Conservation (phyloP, 2,888 invertebrate genomes). For the Ypsolopha scabrella region DNA sequence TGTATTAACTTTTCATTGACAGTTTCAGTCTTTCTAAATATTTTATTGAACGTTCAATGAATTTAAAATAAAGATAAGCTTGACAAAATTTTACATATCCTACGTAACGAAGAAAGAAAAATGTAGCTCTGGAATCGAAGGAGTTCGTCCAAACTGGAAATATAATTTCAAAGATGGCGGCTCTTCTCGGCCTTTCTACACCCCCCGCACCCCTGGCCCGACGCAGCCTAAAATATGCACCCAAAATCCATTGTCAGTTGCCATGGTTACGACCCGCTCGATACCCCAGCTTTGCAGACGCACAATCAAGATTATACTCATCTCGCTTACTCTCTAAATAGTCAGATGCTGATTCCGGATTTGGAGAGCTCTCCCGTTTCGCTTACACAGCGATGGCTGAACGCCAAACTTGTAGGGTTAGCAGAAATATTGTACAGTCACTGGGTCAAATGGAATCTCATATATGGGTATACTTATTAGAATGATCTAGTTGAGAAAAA, state of each 20-base stretch:
- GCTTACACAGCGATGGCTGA: constrained; percentile 51
- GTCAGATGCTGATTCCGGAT: constrained; percentile 49
- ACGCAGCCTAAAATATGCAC: constrained; percentile 70
- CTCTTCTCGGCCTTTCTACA: constrained; percentile 31
- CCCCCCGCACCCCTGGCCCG: constrained; percentile 33
- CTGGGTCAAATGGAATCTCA: background rate
- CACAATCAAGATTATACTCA: constrained; percentile 48
- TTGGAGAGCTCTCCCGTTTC: constrained; percentile 35
- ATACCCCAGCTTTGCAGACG: constrained; percentile 46
- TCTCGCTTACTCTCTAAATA: constrained; percentile 57
- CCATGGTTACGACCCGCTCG: constrained; percentile 65
- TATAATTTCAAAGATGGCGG: constrained; percentile 70
- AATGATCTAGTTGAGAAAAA: too few species aligned
- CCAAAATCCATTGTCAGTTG: constrained; percentile 70
- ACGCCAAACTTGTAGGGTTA: constrained; percentile 58
- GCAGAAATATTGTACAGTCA: constrained; percentile 34
- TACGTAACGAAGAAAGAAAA: constrained; percentile 35
- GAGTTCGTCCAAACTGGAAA: constrained; percentile 62
- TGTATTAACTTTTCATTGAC: too few species aligned
- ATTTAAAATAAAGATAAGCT: constrained; percentile 6
- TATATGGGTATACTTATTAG: constrained; percentile 2
- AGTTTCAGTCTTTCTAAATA: too few species aligned
- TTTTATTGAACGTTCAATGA: background rate
- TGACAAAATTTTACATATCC: constrained; percentile 25
- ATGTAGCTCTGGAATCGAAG: constrained; percentile 40